A percentile compares a stretch with the other conserved stretches of the same genome.
Evolutionary conservation across 2,888 invertebrate species (phyloP).

Genomic region (Ptychoptera contaminata): DNA sequence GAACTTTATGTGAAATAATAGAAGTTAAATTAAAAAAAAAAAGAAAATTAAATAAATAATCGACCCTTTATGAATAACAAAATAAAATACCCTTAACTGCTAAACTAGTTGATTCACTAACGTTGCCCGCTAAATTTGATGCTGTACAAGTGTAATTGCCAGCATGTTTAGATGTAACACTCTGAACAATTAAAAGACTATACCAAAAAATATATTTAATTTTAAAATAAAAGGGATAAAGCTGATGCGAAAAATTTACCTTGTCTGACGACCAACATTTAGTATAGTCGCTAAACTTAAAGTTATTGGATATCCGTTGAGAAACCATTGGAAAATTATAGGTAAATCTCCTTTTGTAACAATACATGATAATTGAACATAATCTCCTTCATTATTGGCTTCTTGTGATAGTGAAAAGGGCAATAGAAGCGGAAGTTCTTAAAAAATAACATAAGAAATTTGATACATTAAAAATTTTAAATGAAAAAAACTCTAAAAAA

Average conservation of each 20-base stretch:
- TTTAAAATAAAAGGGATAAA: conserved; percentile 25
- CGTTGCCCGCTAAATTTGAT: conserved; percentile 38
- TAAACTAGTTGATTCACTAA: conserved; percentile 35
- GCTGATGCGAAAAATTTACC: conserved; percentile 18
- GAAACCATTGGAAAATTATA: conserved; percentile 43
- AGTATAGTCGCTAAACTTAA: conserved; percentile 20
- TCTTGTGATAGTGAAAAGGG: conserved; percentile 23
- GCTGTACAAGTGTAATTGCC: conserved; percentile 44
- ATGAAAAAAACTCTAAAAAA: not conserved
- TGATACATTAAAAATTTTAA: not conserved
- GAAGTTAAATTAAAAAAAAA: no score
- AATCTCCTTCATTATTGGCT: conserved; percentile 39
- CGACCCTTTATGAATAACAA: not conserved
- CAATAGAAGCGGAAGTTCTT: conserved; percentile 24
- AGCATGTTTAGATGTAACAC: conserved; percentile 42
- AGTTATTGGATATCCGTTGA: conserved; percentile 17
- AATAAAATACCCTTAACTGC: conserved; percentile 40
- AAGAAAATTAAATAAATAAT: no score
- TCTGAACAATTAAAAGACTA: conserved; percentile 44
- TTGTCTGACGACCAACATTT: conserved; percentile 25
- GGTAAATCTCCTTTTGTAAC: conserved; percentile 59
- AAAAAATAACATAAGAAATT: not conserved
- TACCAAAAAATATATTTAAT: conserved; percentile 20
- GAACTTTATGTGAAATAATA: no score
- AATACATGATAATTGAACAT: conserved; percentile 70